Evolutionary conservation across 2,113 vertebrate genomes (phyloP), one percentile per base, ranked within the genome.

Genomic region (Gallinago jamesoni): DNA sequence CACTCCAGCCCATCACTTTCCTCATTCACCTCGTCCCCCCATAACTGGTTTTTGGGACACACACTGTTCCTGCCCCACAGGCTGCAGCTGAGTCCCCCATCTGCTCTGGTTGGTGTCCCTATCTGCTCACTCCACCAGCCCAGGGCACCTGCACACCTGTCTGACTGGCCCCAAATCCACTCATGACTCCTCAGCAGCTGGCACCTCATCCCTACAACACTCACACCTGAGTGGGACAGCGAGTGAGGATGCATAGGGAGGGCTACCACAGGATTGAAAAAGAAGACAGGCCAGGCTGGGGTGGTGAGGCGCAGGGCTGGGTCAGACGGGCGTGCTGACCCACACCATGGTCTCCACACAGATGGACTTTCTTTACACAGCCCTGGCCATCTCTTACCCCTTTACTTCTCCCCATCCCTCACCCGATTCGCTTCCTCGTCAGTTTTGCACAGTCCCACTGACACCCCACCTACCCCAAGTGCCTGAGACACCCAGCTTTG

Each of bases 11-110:
- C 17, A 25, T 55, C 37, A 23, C 9, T 75, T 4, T 0, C 6
- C 8, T 81, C 30, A 37, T 50, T 87, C 41, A 52, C 31, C 30
- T 69, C 18, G 2, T 63, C 8, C 12, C 22, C 10, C 9, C 7
- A 10, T 17, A 43, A 22, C 0, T 68, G n/a, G 1, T 48, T 73
- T 66, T 52, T 0, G 3, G 52, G 15, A 53, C 1, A 0, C 13
- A 21, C 12, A 10, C 5, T 28, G 12, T 33, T 73, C 10, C 45
- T 53, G 15, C 16, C 50, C 28, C 18, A 43, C 5, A 5, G n/a
- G n/a, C 18, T 68, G 25, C 11, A 4, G 3, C 19, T 0, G 1
- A 60, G 47, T 21, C 18, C 21, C 53, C 12, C 11, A 68, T 7
- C 18, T 1, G 2, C 25, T 62, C 48, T 4, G 2, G 15, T 2